These are phyloP conservation scores for Pantherophis vulpinus DNA, from an alignment of 2,797 vertebrate species.

Conservation along the genomic window DNA sequence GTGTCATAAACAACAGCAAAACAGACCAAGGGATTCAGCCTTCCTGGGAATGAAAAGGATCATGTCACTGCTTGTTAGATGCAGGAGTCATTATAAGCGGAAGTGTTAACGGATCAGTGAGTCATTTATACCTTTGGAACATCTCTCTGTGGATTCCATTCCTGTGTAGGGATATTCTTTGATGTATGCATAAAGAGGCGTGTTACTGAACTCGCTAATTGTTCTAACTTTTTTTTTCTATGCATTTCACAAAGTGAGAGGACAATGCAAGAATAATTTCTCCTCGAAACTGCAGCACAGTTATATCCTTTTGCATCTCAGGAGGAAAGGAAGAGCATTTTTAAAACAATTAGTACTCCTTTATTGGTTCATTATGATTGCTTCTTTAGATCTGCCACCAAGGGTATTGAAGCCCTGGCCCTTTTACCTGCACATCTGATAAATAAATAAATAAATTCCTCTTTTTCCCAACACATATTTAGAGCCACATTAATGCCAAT, in stretches of 20 bases:
- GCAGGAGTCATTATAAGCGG: conserved; percentile 43
- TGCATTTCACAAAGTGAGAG: background rate
- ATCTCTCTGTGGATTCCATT: conserved; percentile 40
- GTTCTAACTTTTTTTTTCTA: conserved; percentile 23
- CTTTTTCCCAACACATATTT: too few species aligned
- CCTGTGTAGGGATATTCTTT: conserved; percentile 38
- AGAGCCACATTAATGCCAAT: background rate
- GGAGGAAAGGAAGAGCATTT: conserved; percentile 5
- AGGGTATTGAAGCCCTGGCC: background rate
- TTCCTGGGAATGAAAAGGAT: conserved; percentile 30
- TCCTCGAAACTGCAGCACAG: background rate
- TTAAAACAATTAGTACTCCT: conserved; percentile 1
- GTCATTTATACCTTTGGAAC: conserved; percentile 57
- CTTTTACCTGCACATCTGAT: background rate
- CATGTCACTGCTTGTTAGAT: conserved; percentile 59
- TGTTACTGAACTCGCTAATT: conserved; percentile 28
- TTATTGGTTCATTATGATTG: background rate
- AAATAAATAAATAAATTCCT: background rate
- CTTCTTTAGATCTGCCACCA: background rate
- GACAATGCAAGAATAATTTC: background rate
- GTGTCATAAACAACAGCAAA: background rate
- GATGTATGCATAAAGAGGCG: conserved; percentile 5
- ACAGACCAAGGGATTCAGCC: conserved; percentile 28
- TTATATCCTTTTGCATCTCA: background rate
- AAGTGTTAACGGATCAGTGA: conserved; percentile 68